phyloP scores from a whole-genome alignment of 2,113 vertebrate species.

The Chaetorhynchus papuensis region DNA sequence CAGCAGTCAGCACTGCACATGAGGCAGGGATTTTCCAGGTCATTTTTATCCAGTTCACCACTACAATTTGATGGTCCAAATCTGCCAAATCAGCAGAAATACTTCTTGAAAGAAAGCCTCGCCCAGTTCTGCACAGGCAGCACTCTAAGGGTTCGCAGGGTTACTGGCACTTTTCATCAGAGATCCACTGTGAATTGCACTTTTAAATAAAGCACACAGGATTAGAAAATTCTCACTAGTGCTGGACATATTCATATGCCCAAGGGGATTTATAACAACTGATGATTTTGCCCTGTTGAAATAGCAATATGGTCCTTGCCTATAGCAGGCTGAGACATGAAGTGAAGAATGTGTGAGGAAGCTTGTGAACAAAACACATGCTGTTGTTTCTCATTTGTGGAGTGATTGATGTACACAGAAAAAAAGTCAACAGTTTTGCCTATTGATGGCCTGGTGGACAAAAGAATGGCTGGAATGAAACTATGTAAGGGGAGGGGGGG shows the following conservation, averaged over 20 bases:
- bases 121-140: constrained; percentile 5
- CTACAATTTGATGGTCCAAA: not conserved
- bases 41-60: constrained; percentile 45
- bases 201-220: not conserved
- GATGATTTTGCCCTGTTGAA: not conserved
- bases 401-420: not conserved
- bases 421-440: not conserved
- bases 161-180: not conserved
- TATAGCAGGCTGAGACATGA: not conserved
- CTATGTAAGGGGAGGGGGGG: fast-evolving
- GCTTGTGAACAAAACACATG: not conserved
- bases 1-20: constrained; percentile 49
- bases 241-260: not conserved
- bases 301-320: not conserved
- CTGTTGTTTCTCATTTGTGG: not conserved
- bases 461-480: not conserved
- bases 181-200: not conserved
- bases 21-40: constrained; percentile 54
- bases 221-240: not conserved
- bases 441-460: not conserved
- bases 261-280: not conserved
- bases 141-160: not conserved
- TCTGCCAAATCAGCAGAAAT: constrained; percentile 41
- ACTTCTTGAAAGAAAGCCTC: constrained; percentile 33
- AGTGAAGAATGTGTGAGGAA: not conserved